A percentile compares a stretch with the other conserved stretches of the same genome.
Conservation (phyloP, 1,140 invertebrate genomes). For the Bombus polaris region DNA sequence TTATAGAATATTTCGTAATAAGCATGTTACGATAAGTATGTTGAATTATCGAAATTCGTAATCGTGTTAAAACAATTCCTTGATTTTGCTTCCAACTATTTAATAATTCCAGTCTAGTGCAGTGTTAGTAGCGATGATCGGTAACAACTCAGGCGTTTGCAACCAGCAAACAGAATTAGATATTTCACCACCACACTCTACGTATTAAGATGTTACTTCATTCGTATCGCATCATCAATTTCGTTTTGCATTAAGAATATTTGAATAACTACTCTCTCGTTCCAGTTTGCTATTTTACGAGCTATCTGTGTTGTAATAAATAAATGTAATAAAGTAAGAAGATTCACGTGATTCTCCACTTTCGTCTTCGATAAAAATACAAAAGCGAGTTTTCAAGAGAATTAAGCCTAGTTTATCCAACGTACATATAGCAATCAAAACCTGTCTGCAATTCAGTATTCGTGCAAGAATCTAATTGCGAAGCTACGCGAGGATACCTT, state of each 20-base stretch:
- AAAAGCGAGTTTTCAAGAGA: background rate
- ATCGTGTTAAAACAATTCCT: background rate
- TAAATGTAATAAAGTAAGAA: background rate
- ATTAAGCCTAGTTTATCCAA: background rate
- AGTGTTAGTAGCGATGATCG: background rate
- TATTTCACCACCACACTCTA: background rate
- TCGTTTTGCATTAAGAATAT: background rate
- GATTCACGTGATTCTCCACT: fast-evolving
- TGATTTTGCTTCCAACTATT: background rate
- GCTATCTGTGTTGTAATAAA: too few relatives aligned
- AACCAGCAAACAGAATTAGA: background rate
- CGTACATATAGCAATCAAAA: background rate
- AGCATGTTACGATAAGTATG: background rate
- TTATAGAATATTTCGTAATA: too few relatives aligned
- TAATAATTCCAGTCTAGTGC: background rate
- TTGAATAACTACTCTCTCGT: background rate
- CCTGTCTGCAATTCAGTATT: background rate
- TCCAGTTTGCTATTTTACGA: too few relatives aligned
- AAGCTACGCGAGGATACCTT: background rate
- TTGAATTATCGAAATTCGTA: background rate
- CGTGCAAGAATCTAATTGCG: too few relatives aligned
- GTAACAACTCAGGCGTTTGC: background rate
- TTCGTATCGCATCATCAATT: background rate
- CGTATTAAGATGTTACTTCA: background rate
- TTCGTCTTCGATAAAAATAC: background rate